phyloP scores from a whole-genome alignment of 2,888 invertebrate species.

The Herminia tarsipennalis region DNA sequence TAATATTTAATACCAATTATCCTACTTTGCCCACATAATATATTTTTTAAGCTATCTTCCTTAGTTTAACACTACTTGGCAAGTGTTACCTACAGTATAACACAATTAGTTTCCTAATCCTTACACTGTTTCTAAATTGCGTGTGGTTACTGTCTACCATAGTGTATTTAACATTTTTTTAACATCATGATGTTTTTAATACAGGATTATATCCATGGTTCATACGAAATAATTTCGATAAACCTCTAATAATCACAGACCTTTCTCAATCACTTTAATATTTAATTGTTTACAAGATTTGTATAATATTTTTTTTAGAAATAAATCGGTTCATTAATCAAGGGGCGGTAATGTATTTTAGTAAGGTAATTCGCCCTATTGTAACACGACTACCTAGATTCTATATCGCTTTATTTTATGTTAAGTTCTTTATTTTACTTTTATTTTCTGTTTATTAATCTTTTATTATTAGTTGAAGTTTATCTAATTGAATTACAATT shows the following conservation, averaged over 20 bases:
- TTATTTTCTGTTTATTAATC: too few relatives aligned
- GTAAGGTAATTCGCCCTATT: too few relatives aligned
- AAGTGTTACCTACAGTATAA: slow-evolving; percentile 15
- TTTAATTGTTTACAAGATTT: too few relatives aligned
- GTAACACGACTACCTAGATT: too few relatives aligned
- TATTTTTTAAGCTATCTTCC: background rate
- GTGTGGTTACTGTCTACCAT: slow-evolving; percentile 17
- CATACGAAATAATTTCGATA: slow-evolving; percentile 20
- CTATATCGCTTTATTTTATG: too few relatives aligned
- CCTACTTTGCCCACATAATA: slow-evolving; percentile 10
- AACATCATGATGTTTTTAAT: slow-evolving; percentile 4
- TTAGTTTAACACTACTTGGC: slow-evolving; percentile 21
- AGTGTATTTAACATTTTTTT: slow-evolving; percentile 11
- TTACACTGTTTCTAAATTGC: slow-evolving; percentile 18
- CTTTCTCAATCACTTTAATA: slow-evolving; percentile 32
- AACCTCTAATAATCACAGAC: slow-evolving; percentile 38
- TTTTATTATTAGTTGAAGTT: too few relatives aligned
- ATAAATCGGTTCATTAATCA: too few relatives aligned
- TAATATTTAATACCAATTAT: slow-evolving; percentile 4
- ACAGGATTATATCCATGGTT: slow-evolving; percentile 28
- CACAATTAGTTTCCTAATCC: background rate
- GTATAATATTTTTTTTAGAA: too few relatives aligned
- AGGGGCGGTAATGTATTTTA: too few relatives aligned
- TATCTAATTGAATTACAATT: too few relatives aligned
- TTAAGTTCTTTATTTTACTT: too few relatives aligned